Conservation (phyloP, 2,888 invertebrate genomes). For the Sphaerophoria taeniata region DNA sequence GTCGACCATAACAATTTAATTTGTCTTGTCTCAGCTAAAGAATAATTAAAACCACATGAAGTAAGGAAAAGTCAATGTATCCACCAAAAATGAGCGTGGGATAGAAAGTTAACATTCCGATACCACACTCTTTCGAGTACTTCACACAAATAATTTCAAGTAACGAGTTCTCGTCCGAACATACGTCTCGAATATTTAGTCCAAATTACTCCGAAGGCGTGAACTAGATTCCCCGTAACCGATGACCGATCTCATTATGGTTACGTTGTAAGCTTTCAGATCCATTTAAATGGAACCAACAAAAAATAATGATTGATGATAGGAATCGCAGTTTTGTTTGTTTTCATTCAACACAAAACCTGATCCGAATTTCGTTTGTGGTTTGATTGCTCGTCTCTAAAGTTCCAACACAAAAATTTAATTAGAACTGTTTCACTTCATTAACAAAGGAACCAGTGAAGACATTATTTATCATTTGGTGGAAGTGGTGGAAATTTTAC, state of each 20-base stretch:
- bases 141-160: slow-evolving; percentile 39
- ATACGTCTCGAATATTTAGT: slow-evolving; percentile 24
- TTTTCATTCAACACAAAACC: slow-evolving; percentile 17
- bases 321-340: slow-evolving; percentile 52
- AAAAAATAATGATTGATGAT: slow-evolving; percentile 61
- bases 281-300: slow-evolving; percentile 49
- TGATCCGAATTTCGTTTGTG: slow-evolving; percentile 8
- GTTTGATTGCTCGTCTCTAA: slow-evolving; percentile 5
- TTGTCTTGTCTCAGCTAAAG: slow-evolving; percentile 4
- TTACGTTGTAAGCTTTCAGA: slow-evolving; percentile 39
- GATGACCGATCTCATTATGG: slow-evolving; percentile 50
- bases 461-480: background rate
- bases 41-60: background rate
- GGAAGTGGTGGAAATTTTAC: slow-evolving; percentile 30
- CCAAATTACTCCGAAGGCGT: slow-evolving; percentile 54
- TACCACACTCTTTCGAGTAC: background rate
- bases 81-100: slow-evolving; percentile 46
- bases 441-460: background rate
- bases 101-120: slow-evolving; percentile 38
- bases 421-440: slow-evolving; percentile 31
- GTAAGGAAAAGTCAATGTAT: slow-evolving; percentile 10
- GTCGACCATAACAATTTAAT: background rate
- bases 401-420: slow-evolving; percentile 23
- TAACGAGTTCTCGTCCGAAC: slow-evolving; percentile 22
- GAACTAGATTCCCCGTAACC: slow-evolving; percentile 56